Percentiles rank a stretch among this genome's conserved stretches.
These are phyloP conservation scores for Anoncus sp. DNA, from an alignment of 2,888 invertebrate species.

Conservation along the genomic window DNA sequence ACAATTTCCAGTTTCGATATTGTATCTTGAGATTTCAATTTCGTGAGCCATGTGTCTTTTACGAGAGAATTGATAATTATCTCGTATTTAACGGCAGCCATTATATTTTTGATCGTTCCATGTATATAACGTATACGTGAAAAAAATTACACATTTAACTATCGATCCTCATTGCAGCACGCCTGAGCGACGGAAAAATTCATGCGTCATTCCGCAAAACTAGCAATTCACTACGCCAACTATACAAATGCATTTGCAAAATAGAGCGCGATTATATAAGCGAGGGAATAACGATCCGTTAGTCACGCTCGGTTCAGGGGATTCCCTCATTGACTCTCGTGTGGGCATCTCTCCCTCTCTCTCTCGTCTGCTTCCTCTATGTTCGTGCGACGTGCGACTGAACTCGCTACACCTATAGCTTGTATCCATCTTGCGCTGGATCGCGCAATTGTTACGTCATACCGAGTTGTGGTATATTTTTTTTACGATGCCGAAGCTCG, in stretches of 20 bases:
- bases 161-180: conserved; percentile 47
- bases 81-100: too few species aligned
- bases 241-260: conserved; percentile 55
- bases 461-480: conserved; percentile 28
- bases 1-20: too few species aligned
- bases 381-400: not conserved
- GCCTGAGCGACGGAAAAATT: conserved; percentile 36
- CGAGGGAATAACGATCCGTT: conserved; percentile 46
- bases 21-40: too few species aligned
- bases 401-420: conserved; percentile 1
- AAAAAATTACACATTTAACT: too few species aligned
- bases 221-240: conserved; percentile 39
- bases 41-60: too few species aligned
- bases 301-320: conserved; percentile 53
- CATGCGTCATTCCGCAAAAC: conserved; percentile 57
- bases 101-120: too few species aligned
- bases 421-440: conserved; percentile 33
- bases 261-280: conserved; percentile 51
- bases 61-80: too few species aligned
- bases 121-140: too few species aligned
- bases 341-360: not conserved
- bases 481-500: conserved; percentile 27
- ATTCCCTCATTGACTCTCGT: conserved; percentile 40
- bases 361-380: not conserved
- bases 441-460: conserved; percentile 49